These are phyloP conservation scores for Anolis carolinensis DNA, from an alignment of 2,113 vertebrate species.

Conservation along the genomic window DNA sequence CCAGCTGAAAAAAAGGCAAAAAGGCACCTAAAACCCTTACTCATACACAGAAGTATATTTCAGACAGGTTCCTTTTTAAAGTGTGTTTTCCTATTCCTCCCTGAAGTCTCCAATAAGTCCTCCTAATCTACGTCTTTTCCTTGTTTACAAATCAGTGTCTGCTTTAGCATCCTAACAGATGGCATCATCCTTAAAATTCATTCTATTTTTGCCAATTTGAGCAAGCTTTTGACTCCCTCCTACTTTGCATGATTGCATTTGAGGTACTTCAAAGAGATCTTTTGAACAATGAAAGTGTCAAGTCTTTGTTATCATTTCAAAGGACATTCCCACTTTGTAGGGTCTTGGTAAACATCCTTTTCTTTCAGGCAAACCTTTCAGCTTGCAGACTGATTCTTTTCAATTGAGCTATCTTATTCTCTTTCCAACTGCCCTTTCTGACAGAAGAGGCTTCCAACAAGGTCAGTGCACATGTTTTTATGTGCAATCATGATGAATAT, in stretches of 20 bases:
- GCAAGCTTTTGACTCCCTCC: constrained; percentile 61
- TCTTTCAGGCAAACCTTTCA: constrained; percentile 50
- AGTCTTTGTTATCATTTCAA: constrained; percentile 60
- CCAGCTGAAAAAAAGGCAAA: background rate
- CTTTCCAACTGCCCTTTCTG: constrained; percentile 45
- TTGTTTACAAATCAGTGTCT: constrained; percentile 53
- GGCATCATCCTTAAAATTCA: constrained; percentile 54
- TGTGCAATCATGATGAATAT: background rate
- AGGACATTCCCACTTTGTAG: constrained; percentile 46
- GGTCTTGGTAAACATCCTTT: constrained; percentile 68
- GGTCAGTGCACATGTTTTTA: constrained; percentile 9
- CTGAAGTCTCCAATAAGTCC: background rate
- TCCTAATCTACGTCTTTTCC: constrained; percentile 45
- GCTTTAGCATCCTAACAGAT: constrained; percentile 59
- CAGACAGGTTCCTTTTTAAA: background rate
- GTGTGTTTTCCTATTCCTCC: background rate
- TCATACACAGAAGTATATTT: background rate
- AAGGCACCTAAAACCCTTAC: background rate
- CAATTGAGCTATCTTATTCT: constrained; percentile 41
- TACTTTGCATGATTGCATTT: constrained; percentile 68
- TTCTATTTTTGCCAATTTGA: constrained; percentile 55
- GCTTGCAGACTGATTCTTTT: constrained; percentile 62
- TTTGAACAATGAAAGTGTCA: constrained; percentile 65
- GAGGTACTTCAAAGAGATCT: constrained; percentile 68
- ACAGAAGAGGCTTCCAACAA: constrained; percentile 10